A percentile compares a stretch with the other conserved stretches of the same genome.
These are phyloP conservation scores for Neoscelio sp. DNA, from an alignment of 2,888 invertebrate genomes.

Conservation along the genomic window DNA sequence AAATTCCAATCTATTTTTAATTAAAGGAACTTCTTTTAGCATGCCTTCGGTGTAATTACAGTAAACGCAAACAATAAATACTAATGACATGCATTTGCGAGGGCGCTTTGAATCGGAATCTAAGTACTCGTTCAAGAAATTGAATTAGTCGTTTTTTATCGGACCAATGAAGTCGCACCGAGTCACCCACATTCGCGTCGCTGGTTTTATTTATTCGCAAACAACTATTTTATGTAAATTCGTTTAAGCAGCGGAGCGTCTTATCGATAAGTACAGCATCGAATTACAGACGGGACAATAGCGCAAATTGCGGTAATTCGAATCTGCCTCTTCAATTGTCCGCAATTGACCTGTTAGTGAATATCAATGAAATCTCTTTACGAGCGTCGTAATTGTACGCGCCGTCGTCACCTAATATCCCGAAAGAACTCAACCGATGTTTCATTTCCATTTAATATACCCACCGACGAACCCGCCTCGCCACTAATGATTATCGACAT, in stretches of 20 bases:
- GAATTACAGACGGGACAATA: slow-evolving; percentile 52
- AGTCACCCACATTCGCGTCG: neutral
- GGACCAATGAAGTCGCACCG: neutral
- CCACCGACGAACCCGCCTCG: neutral
- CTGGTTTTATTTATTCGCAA: slow-evolving; percentile 43
- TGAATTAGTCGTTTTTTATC: slow-evolving; percentile 38
- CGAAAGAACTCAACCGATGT: slow-evolving; percentile 20
- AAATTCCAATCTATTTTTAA: too few relatives aligned
- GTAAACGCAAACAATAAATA: slow-evolving; percentile 26
- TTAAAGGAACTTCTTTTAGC: slow-evolving; percentile 20
- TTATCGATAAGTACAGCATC: slow-evolving; percentile 32
- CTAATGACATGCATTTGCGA: slow-evolving; percentile 7
- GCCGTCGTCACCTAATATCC: slow-evolving; percentile 18
- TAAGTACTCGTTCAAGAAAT: slow-evolving; percentile 41
- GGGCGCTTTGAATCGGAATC: slow-evolving; percentile 20
- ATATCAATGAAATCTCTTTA: slow-evolving; percentile 45
- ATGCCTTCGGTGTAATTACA: slow-evolving; percentile 13
- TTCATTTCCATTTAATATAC: slow-evolving; percentile 28
- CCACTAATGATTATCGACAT: neutral
- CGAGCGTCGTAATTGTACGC: slow-evolving; percentile 30
- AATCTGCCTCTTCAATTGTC: slow-evolving; percentile 57
- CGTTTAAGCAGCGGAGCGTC: slow-evolving; percentile 21
- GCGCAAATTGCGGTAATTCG: slow-evolving; percentile 47
- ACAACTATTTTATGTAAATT: slow-evolving; percentile 54
- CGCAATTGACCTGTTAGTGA: slow-evolving; percentile 52